Percentiles rank a stretch among this genome's conserved stretches.
Conservation (phyloP, 2,113 vertebrate species). For the Platysteira castanea region DNA sequence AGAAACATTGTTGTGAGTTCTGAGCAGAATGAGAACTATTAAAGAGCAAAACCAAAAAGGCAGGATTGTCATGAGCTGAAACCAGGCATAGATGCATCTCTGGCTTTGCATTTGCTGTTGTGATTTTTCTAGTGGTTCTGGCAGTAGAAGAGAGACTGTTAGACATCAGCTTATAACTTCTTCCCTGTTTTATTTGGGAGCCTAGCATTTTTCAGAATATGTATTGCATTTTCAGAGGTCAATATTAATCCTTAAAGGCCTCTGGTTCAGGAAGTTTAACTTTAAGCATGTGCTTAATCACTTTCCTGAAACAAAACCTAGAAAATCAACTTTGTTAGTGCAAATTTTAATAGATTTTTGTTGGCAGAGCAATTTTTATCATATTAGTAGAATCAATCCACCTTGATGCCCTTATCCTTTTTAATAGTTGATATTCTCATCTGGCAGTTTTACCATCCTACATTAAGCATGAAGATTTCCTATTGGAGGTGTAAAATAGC, state of each 20-base stretch:
- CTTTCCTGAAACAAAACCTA: not conserved
- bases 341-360: not conserved
- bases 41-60: not conserved
- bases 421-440: not conserved
- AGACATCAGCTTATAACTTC: not conserved
- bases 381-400: not conserved
- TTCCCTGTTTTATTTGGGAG: not conserved
- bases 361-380: not conserved
- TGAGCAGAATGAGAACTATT: not conserved
- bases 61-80: not conserved
- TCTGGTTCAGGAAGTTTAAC: not conserved
- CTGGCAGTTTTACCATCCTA: not conserved
- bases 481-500: not conserved
- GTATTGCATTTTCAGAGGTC: not conserved
- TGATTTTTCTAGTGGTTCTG: not conserved
- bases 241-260: not conserved
- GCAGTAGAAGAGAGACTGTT: not conserved
- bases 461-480: not conserved
- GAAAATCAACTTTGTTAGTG: not conserved
- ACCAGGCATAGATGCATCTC: not conserved
- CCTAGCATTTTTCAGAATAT: not conserved
- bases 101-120: not conserved
- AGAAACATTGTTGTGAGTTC: not conserved
- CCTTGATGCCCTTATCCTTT: not conserved
- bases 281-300: not conserved